Evolutionary conservation across 30 jellyfish, hydroid and myxozoan species (phyloP), one percentile per base, ranked within the genome.

Genomic region (Cassiopea andromeda): DNA sequence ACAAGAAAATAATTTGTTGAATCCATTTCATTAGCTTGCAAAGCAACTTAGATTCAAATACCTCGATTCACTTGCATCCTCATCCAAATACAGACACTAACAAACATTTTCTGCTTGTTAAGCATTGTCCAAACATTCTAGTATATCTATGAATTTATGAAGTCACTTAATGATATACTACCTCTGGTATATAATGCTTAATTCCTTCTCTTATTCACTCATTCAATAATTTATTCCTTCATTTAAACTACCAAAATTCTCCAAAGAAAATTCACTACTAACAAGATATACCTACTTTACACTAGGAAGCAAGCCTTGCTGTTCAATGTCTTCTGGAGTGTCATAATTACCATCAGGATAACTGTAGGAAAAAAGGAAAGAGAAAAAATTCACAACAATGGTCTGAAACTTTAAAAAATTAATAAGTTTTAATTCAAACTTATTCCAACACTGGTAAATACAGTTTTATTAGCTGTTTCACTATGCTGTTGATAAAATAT

Each of bases 291-390:
- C 99, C 59, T 75, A 95, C 99, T 95, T 95, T 64, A 95, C 97
- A 81, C 97, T 98, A 5, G 99, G 99, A 82, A 95, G 86, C 19
- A 95, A 79, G 9, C 99, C 95, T 78, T 91, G 99, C 77, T 95
- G 99, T 74, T 95, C 99, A 64, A 95, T 91, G 72, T 95, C 99
- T 81, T 92, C 99, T 17, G 98, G 98, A 0, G 98, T 71, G 64
- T 94, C 96, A 70, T 90, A 91, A 77, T 90, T 93, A 16, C 88
- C 98, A 69, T 94, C 99, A 1, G 94, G 97, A 77, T 95, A 91
- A 8, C 97, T 91, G 54, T 44, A 19, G 16, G 15, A 54, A 27
- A 27, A 60, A 68, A 70, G 1, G 13, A 87, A 87, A 4, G 72
- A 59, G 57, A 43, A 4, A 71, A 64, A 64, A 54, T 54, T 27